These are phyloP conservation scores for Gambusia holbrooki DNA, from an alignment of 2,113 vertebrate genomes.

Conservation along the genomic window DNA sequence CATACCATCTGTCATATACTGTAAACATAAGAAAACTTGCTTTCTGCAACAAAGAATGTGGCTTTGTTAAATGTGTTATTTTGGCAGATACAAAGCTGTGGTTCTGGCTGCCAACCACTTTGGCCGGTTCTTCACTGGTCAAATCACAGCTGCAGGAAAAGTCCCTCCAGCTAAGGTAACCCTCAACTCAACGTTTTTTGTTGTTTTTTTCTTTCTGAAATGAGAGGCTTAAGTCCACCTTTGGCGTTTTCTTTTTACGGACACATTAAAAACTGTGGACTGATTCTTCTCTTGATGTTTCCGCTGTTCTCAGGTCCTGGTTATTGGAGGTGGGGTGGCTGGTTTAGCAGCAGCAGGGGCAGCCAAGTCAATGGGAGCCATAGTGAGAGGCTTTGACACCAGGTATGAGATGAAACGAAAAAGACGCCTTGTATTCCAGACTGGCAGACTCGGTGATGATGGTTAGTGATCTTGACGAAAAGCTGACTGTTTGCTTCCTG, in stretches of 20 bases:
- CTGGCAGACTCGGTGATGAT: neutral
- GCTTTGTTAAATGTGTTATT: slow-evolving; percentile 7
- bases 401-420: slow-evolving; percentile 60
- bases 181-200: too few relatives aligned
- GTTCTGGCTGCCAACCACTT: slow-evolving; percentile 77
- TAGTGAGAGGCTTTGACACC: slow-evolving; percentile 84
- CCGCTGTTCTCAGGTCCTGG: slow-evolving; percentile 72
- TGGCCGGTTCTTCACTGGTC: slow-evolving; percentile 80
- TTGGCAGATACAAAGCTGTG: slow-evolving; percentile 76
- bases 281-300: neutral
- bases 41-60: neutral
- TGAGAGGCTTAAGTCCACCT: neutral
- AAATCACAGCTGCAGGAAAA: slow-evolving; percentile 81
- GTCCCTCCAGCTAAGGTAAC: slow-evolving; percentile 79
- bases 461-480: neutral
- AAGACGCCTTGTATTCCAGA: too few relatives aligned
- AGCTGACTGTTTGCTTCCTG: neutral
- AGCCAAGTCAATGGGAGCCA: slow-evolving; percentile 86
- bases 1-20: neutral
- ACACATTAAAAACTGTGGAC: neutral
- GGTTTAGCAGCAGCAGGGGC: slow-evolving; percentile 84
- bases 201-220: neutral
- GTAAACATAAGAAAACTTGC: neutral
- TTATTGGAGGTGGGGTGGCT: slow-evolving; percentile 85
- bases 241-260: neutral